Conservation (phyloP, 2,888 invertebrate genomes). For the Oscheius sp. region DNA sequence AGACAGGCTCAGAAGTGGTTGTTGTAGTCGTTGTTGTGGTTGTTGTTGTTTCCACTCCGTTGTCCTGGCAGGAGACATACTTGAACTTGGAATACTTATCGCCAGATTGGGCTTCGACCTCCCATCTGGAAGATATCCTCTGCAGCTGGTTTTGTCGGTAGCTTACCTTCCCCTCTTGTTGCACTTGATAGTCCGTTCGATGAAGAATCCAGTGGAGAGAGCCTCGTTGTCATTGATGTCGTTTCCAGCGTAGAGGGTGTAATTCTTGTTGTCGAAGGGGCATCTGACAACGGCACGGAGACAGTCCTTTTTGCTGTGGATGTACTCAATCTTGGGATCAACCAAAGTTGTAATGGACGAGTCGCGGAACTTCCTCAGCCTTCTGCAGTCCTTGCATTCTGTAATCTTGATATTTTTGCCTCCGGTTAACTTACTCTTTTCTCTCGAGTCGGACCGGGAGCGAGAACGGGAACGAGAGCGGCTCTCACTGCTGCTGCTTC, state of each 20-base stretch:
- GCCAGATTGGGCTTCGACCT: no score
- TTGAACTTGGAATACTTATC: no score
- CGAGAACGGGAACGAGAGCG: background rate
- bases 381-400: background rate
- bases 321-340: background rate
- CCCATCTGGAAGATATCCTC: no score
- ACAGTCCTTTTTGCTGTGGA: background rate
- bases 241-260: background rate
- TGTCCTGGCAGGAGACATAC: no score
- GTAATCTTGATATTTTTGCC: no score
- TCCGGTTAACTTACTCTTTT: no score
- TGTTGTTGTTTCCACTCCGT: no score
- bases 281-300: background rate
- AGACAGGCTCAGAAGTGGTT: no score
- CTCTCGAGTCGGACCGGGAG: background rate
- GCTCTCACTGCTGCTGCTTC: background rate
- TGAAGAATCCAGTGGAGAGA: conserved; percentile 3
- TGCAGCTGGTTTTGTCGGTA: background rate
- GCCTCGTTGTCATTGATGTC: background rate
- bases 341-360: background rate
- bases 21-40: no score
- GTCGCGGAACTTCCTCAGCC: background rate
- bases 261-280: background rate
- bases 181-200: conserved; percentile 17
- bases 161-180: conserved; percentile 27